Conservation (phyloP, 2,113 vertebrate genomes). For the Callospermophilus lateralis region DNA sequence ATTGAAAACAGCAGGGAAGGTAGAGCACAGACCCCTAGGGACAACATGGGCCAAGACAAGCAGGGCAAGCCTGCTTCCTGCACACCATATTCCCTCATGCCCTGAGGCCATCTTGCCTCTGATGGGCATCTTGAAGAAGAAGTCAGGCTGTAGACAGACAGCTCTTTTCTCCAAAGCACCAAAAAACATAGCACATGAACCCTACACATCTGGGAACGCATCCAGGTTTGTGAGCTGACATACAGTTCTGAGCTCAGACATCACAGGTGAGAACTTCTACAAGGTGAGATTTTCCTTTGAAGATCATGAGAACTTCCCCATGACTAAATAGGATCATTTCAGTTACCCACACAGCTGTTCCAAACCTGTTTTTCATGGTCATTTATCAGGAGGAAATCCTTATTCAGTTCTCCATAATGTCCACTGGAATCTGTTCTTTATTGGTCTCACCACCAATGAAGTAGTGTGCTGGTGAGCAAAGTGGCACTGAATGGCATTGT, state of each 20-base stretch:
- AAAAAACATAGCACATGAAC: constrained; percentile 88
- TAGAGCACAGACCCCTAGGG: background rate
- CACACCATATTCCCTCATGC: constrained; percentile 65
- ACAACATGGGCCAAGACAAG: background rate
- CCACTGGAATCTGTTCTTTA: constrained; percentile 85
- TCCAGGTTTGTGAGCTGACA: constrained; percentile 89
- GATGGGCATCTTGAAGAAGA: constrained; percentile 81
- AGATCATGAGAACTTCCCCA: constrained; percentile 71
- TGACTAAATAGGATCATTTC: constrained; percentile 76
- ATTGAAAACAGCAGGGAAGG: background rate
- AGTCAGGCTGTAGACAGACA: constrained; percentile 89
- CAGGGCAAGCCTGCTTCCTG: rapidly evolving
- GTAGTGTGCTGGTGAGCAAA: too few relatives aligned
- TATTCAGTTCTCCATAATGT: constrained; percentile 90
- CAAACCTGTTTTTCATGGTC: constrained; percentile 87
- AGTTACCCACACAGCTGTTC: constrained; percentile 62
- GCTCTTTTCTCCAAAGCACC: constrained; percentile 91
- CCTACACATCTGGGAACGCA: constrained; percentile 89
- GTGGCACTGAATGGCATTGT: background rate
- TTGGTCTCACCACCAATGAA: constrained; percentile 80
- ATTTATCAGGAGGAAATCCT: constrained; percentile 89
- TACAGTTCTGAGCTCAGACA: constrained; percentile 90
- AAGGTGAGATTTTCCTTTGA: constrained; percentile 90
- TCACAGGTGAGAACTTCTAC: constrained; percentile 92
- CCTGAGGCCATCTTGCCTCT: constrained; percentile 83